Base-by-base conservation (phyloP, 2,888 invertebrate species). In the Thymelicus sylvestris region DNA sequence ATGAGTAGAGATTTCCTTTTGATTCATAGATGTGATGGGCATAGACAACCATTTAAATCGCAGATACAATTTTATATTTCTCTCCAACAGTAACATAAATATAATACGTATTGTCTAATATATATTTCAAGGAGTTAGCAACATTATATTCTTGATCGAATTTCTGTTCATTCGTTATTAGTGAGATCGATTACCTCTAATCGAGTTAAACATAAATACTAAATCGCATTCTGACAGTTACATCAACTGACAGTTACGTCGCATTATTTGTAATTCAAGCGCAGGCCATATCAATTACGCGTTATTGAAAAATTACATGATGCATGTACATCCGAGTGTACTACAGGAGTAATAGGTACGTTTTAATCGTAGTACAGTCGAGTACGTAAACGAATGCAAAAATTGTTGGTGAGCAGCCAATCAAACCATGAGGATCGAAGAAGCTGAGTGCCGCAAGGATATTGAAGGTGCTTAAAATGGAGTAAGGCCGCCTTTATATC, bases 121-220 rank as follows among this genome's bases (percentile, higher is more conserved):
- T 72, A 72, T 55, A 63, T 74, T 68, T 72, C 61, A 74, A 85
- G 88, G 89, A 89, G 89, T 84, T 87, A 87, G 91, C 89, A 90
- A 91, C 90, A 90, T 87, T 88, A 84, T 79, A 57, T 80, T 75
- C 80, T 79, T 79, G 77, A 80, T 82, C 76, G 52, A 65, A 64
- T 61, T 80, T 78, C 79, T 80, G 79, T 83, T 78, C 73, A 73
- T 80, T 74, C 74, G 75, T 80, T 78, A 81, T 78, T 78, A 84
- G 78, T 90, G 91, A 92, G 90, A 92, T 91, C 91, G 83, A 83
- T 85, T 80, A 83, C 80, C 83, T 86, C 83, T 79, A 85, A 82
- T 83, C 79, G 85, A 87, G 84, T 83, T 77, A 81, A 79, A 78
- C 81, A 83, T 79, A 86, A 86, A 80, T 82, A 85, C 83, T 87